These are phyloP conservation scores for Gonatopus flavifemur DNA, from an alignment of 1,140 invertebrate species.

Conservation along the genomic window DNA sequence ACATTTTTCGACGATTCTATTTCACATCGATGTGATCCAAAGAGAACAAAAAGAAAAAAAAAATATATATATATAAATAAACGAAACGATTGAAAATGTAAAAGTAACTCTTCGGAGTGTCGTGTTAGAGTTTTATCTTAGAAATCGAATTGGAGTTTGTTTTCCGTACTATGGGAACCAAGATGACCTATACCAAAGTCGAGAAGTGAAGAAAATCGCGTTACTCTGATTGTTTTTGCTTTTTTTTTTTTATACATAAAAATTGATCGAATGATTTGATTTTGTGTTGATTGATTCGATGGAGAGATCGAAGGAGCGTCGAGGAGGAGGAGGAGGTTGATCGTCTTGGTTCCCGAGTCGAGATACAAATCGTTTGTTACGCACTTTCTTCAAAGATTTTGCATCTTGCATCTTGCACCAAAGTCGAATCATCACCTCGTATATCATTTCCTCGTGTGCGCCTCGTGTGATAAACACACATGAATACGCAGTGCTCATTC, in stretches of 20 bases:
- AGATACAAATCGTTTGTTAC: constrained; percentile 36
- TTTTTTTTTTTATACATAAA: too few species aligned
- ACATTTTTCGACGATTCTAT: constrained; percentile 14
- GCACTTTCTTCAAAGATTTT: constrained; percentile 54
- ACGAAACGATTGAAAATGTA: constrained; percentile 26
- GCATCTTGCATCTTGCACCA: constrained; percentile 53
- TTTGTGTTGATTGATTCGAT: too few species aligned
- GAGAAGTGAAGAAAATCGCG: too few species aligned
- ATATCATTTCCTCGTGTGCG: constrained; percentile 41
- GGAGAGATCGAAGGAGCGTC: too few species aligned
- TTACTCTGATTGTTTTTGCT: too few species aligned
- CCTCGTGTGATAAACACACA: too few species aligned
- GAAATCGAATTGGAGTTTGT: too few species aligned
- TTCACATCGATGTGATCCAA: constrained; percentile 36
- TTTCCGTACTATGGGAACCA: too few species aligned
- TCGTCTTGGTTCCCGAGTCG: constrained; percentile 25
- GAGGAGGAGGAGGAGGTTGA: constrained; percentile 10
- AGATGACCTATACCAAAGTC: too few species aligned
- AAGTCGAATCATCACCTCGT: constrained; percentile 48
- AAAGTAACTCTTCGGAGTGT: constrained; percentile 33
- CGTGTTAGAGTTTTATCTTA: constrained; percentile 48
- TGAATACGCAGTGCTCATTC: constrained; percentile 37
- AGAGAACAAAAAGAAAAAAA: constrained; percentile 26
- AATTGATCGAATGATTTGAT: too few species aligned
- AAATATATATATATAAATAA: constrained; percentile 42